phyloP scores from a whole-genome alignment of 2,888 invertebrate species.

The Lucinisca nassula region DNA sequence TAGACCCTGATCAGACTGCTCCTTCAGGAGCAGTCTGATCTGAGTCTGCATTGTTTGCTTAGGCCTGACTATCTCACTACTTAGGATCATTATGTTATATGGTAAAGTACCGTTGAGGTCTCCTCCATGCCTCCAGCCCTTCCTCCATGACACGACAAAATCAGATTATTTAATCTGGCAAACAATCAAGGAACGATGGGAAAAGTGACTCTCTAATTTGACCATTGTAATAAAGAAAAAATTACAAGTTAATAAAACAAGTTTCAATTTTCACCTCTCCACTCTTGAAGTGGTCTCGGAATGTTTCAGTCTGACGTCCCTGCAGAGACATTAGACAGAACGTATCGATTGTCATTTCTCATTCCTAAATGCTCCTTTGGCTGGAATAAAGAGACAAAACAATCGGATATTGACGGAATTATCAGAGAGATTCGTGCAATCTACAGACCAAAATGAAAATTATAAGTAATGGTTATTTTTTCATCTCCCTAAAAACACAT shows the following conservation, averaged over 20 bases:
- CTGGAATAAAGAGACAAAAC: conserved; percentile 13
- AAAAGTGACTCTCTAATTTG: not conserved
- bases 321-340: not conserved
- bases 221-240: not conserved
- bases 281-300: not conserved
- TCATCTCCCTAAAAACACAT: conserved; percentile 1
- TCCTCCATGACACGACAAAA: not conserved
- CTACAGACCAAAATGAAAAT: conserved; percentile 2
- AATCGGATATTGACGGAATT: conserved; percentile 7
- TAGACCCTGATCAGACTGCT: too few relatives aligned
- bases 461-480: conserved; percentile 9
- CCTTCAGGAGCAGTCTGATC: too few relatives aligned
- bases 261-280: conserved; percentile 10
- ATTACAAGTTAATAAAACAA: conserved; percentile 12
- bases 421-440: not conserved
- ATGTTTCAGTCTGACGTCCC: not conserved
- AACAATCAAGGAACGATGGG: not conserved
- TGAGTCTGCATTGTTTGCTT: too few relatives aligned
- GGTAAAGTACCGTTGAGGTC: too few relatives aligned
- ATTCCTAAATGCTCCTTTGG: not conserved
- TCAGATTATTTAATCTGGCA: not conserved
- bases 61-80: too few relatives aligned
- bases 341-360: not conserved
- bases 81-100: too few relatives aligned
- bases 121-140: too few relatives aligned